phyloP scores from a whole-genome alignment of 92 coral and sea anemone genomes.

The Porites rus region DNA sequence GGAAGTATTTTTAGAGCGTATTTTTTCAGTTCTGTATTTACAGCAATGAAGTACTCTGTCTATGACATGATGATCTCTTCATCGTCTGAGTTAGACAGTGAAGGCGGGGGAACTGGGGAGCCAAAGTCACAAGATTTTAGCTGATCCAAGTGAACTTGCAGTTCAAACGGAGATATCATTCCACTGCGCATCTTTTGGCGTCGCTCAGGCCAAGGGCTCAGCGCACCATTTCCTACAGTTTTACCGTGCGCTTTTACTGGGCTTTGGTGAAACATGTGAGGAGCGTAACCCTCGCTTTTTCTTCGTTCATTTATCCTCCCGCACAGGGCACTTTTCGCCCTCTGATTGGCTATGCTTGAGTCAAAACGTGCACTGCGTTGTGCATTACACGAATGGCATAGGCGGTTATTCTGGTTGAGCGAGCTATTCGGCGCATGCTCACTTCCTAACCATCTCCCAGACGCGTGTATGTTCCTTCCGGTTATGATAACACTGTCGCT shows the following conservation, averaged over 20 bases:
- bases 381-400: conserved; percentile 19
- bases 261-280: background rate
- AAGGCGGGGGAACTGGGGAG: conserved; percentile 56
- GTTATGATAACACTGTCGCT: conserved; percentile 34
- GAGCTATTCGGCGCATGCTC: conserved; percentile 8
- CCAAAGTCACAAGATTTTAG: conserved; percentile 37
- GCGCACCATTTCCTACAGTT: background rate
- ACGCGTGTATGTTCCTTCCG: conserved; percentile 21
- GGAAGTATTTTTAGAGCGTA: no score
- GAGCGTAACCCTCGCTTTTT: background rate
- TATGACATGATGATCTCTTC: background rate
- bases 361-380: background rate
- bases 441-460: conserved; percentile 8
- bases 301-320: background rate
- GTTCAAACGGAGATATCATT: conserved; percentile 20
- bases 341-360: background rate
- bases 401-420: background rate
- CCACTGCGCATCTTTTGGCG: background rate
- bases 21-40: no score
- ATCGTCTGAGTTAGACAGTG: conserved; percentile 40
- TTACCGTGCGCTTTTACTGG: conserved; percentile 6
- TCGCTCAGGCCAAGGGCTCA: background rate
- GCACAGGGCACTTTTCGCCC: conserved; percentile 32
- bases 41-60: no score
- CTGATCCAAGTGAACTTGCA: conserved; percentile 17